Base-by-base conservation (phyloP, 2,113 vertebrate genomes). In the Microcebus jonahi region DNA sequence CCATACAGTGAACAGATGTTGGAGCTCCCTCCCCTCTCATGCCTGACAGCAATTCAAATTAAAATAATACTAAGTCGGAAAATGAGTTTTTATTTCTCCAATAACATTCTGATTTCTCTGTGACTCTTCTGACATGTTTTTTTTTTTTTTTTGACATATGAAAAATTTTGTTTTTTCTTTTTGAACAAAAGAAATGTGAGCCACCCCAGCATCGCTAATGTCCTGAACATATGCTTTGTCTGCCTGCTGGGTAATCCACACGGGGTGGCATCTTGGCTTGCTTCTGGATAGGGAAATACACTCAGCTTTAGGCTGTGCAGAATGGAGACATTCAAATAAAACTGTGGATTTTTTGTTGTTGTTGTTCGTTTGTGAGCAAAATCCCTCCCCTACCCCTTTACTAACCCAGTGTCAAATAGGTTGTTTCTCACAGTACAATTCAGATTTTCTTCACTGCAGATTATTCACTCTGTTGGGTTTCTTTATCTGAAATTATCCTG, bases 401-500 rank as follows among this genome's bases (percentile, higher is more conserved):
- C n/a, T 82, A 93, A 71, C 65, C 73, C 53, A 8, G 34, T 80
- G 93, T 91, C 87, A 88, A 89, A 91, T 39, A 57, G 85, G 25
- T 93, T 92, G 76, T 96, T 95, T 96, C 93, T 93, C 76, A 88
- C 93, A 94, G 82, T 80, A 94, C 6, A 20, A 97, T 96, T 95
- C 93, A 81, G 76, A 91, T 96, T 94, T 95, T 87, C 80, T 95
- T 88, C 71, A 88, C 63, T 92, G 65, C 84, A 94, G 75, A 98
- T 97, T 97, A 97, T 95, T 97, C 84, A 93, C 90, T 84, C 97
- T 81, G 91, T 88, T 84, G 94, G 92, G 18, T 91, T 97, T 95
- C 94, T 97, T 97, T 96, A 95, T 97, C 86, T 97, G 93, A 96
- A 96, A 98, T 97, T 97, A 96, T 97, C 97, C 96, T 68, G 76